Base-by-base conservation (phyloP, 1,140 invertebrate genomes). In the Drosophila kanapiae region DNA sequence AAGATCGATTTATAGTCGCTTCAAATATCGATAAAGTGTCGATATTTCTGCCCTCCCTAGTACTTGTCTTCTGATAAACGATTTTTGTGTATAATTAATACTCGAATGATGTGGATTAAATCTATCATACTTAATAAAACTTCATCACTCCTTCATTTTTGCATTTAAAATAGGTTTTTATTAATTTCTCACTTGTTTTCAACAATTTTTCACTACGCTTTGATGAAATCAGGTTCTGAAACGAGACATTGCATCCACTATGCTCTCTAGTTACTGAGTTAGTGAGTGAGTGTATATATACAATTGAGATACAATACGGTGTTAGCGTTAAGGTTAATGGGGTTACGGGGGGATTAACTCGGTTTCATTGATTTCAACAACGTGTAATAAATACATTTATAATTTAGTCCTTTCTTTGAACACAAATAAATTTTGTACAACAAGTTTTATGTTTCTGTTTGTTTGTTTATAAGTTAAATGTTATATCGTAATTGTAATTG, bases 151-250 rank as follows among this genome's bases (percentile, higher is more conserved):
- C 9, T 16, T 42, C 9, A 14, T 7, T 35, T 23, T 37, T 42
- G 40, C 31, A 56, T 77, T 77, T 77, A 77, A 77, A 77, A 77
- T 77, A 77, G 63, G 72, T 77, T 75, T 67, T 68, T 78, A 77
- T 77, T 77, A 78, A 49, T 69, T 77, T 77, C 40, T 77, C 63
- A 77, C 38, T 78, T 78, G 75, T 78, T 78, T 78, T 78, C 48
- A 78, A 78, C 75, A 78, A 69, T 78, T 57, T 42, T 16, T 42
- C 69, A 58, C 51, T 57, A 74, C 47, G 31, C 59, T 40, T 71
- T 27, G 42, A 60, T 58, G 72, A 76, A 71, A 71, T 71, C 47
- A 40, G 62, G 9, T 49, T 70, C 31, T 35, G 29, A 72, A 72
- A 37, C 71, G 53, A 72, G 53, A 72, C 18, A 42, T 11, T 70